Evolutionary conservation across 2,113 vertebrate species (phyloP).

Genomic region (Catagonus wagneri): DNA sequence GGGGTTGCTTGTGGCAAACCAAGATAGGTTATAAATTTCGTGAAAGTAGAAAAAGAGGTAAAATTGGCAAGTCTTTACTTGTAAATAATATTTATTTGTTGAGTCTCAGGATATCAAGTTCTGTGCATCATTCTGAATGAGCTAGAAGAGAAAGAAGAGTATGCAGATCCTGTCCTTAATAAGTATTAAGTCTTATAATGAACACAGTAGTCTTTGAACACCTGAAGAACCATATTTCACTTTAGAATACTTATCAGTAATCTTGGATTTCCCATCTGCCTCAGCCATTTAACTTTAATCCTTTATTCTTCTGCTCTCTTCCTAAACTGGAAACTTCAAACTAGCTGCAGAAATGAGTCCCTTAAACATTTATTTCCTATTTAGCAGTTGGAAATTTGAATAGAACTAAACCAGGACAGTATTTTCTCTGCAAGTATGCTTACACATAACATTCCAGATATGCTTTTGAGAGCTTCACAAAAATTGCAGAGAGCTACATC

Average conservation of each 20-base stretch:
- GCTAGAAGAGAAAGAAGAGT: neutral
- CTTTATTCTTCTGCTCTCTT: neutral
- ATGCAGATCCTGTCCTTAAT: neutral
- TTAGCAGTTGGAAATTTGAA: conserved; percentile 4
- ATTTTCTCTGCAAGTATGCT: neutral
- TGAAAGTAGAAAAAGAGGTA: neutral
- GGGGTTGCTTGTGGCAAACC: neutral
- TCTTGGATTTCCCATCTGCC: neutral
- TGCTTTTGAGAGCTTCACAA: neutral
- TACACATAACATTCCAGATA: neutral
- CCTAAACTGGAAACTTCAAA: conserved; percentile 13
- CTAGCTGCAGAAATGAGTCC: conserved; percentile 9
- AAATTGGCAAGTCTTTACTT: conserved; percentile 11
- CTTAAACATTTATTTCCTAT: conserved; percentile 4
- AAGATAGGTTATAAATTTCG: neutral
- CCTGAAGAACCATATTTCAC: neutral
- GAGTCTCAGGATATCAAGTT: neutral
- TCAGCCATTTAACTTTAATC: neutral
- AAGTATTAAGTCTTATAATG: neutral
- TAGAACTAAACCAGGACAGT: neutral
- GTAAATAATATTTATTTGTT: neutral
- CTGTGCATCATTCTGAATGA: neutral
- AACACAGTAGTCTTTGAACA: neutral
- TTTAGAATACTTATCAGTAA: neutral
- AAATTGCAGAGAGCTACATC: neutral